phyloP scores from a whole-genome alignment of 1,140 invertebrate genomes.

The Ooceraea biroi region DNA sequence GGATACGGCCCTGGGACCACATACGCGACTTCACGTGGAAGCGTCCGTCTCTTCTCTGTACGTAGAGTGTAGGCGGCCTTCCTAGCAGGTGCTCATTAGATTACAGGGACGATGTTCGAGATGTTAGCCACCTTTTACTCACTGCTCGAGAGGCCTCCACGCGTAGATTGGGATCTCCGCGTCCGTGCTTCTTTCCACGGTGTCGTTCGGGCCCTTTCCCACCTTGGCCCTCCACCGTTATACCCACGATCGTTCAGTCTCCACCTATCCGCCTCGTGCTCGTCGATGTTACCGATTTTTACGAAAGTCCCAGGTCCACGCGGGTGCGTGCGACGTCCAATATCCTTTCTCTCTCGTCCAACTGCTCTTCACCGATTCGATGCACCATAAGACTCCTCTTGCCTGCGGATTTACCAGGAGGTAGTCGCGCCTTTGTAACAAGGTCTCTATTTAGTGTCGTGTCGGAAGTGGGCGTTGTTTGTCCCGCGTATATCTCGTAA shows the following conservation, averaged over 20 bases:
- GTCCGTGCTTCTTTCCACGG: constrained; percentile 67
- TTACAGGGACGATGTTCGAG: constrained; percentile 84
- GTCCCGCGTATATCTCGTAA: not conserved
- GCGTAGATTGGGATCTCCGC: constrained; percentile 81
- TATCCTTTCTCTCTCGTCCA: too few species aligned
- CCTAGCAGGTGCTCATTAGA: constrained; percentile 84
- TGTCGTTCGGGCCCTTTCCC: constrained; percentile 58
- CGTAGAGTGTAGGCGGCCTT: constrained; percentile 81
- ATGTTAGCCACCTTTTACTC: constrained; percentile 85
- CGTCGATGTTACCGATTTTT: constrained; percentile 69
- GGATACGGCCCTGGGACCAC: constrained; percentile 63
- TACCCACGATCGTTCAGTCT: constrained; percentile 18
- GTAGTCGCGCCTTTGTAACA: constrained; percentile 18
- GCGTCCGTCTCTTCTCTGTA: constrained; percentile 77
- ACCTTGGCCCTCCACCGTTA: constrained; percentile 44
- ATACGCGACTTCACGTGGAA: constrained; percentile 66
- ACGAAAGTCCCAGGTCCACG: constrained; percentile 59
- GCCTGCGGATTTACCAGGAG: constrained; percentile 21
- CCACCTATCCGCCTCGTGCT: not conserved
- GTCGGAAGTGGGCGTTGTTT: constrained; percentile 24
- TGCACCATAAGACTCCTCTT: too few species aligned
- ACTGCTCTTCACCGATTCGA: constrained; percentile 16
- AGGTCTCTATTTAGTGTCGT: constrained; percentile 52
- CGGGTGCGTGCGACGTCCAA: not conserved
- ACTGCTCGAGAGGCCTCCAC: constrained; percentile 82